Base-by-base conservation (phyloP, 2,797 vertebrate species). In the Chanos chanos region DNA sequence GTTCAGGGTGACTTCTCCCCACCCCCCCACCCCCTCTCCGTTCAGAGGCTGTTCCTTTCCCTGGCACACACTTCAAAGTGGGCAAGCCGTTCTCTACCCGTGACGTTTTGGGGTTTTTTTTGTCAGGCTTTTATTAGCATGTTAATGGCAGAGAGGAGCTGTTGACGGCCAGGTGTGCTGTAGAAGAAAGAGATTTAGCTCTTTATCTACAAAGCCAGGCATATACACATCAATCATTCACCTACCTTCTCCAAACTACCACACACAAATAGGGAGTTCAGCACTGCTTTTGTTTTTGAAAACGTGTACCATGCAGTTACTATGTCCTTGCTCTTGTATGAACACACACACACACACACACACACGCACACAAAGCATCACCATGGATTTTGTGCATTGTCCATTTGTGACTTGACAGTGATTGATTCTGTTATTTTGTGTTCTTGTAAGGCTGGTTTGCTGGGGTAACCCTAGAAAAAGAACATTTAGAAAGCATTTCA, bases 51-150 rank as follows among this genome's bases (percentile, higher is more conserved):
- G 31, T 33, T 10, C 48, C 37, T 31, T 40, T 30, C 33, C 43
- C 48, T 61, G 72, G 64, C 72, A 71, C 52, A 71, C 75, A 30
- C 39, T 45, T 49, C 74, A 75, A 71, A 74, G 50, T 66, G 55
- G 18, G 7, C 24, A 22, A 10, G 30, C 21, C 2, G 45, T 55
- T 51, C 34, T 2, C 21, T 43, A 41, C 36, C 45, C 12, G 37
- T 49, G 27, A 50, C 43, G 34, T 58, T 43, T 43, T 22, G 22
- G 31, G 41, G 64, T 60, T 37, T 56, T 53, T 19, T 36, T 34
- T 53, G 25, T 66, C 58, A 31, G 41, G 45, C 30, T 33, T 71
- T 71, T 62, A 74, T 74, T 74, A 68, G 68, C 72, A 74, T 71
- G 68, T 74, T 62, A 71, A 68, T 59, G 68, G 48, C 61, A 49